These are phyloP conservation scores for Drosophila ironensis DNA, from an alignment of 1,140 invertebrate genomes.

Conservation along the genomic window DNA sequence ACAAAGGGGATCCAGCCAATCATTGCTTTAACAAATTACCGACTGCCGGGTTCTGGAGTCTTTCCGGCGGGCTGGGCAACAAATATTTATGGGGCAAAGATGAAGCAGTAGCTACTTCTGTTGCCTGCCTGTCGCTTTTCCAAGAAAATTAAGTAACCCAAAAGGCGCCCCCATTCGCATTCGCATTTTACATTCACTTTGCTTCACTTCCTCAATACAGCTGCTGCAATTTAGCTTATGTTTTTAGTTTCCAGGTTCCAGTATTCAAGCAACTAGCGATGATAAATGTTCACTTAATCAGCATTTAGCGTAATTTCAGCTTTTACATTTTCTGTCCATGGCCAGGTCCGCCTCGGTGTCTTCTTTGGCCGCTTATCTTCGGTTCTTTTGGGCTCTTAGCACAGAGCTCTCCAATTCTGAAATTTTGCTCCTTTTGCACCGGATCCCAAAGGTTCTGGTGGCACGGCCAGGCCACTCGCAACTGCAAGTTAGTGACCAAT, in stretches of 20 bases:
- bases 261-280: conserved; percentile 62
- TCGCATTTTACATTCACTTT: conserved; percentile 3
- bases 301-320: conserved; percentile 82
- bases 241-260: conserved; percentile 1
- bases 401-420: not conserved
- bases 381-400: too few species aligned
- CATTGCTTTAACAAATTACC: not conserved
- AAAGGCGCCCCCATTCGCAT: conserved; percentile 41
- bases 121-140: conserved; percentile 61
- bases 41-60: conserved; percentile 27
- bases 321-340: conserved; percentile 64
- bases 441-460: conserved; percentile 17
- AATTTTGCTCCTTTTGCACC: conserved; percentile 30
- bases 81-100: conserved; percentile 51
- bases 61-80: conserved; percentile 26
- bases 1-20: not conserved
- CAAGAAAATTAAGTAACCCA: conserved; percentile 75
- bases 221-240: conserved; percentile 25
- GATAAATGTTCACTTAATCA: conserved; percentile 82
- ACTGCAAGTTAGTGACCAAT: conserved; percentile 75
- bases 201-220: conserved; percentile 57
- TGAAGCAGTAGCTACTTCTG: conserved; percentile 48
- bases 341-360: conserved; percentile 10
- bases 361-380: conserved; percentile 23
- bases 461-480: conserved; percentile 15